Percentiles rank a stretch among this genome's conserved stretches.
phyloP scores from a whole-genome alignment of 2,113 vertebrate genomes.

The Laterallus jamaicensis region DNA sequence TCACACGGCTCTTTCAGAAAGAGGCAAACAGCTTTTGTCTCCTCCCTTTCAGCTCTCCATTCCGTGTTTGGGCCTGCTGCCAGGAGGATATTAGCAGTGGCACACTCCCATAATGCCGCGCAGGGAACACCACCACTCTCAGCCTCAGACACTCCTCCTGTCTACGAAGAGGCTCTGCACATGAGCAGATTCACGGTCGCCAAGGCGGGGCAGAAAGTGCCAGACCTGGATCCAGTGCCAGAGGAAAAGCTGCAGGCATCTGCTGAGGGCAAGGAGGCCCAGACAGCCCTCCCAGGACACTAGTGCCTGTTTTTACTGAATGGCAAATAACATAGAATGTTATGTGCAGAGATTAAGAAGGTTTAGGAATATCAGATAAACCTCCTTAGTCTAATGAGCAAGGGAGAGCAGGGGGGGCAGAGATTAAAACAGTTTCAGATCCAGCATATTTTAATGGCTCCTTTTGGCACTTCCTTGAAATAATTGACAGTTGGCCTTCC shows the following conservation, averaged over 20 bases:
- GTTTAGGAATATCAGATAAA: background rate
- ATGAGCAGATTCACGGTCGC: conserved; percentile 77
- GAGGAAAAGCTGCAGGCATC: conserved; percentile 58
- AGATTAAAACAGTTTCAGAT: background rate
- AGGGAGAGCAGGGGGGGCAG: too few relatives aligned
- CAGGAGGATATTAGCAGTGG: conserved; percentile 74
- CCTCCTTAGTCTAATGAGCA: background rate
- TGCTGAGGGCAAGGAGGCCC: background rate
- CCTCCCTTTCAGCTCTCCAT: conserved; percentile 72
- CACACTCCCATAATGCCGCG: conserved; percentile 59
- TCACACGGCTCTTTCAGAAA: background rate
- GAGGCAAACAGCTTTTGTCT: background rate
- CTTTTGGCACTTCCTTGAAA: background rate
- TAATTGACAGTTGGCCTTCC: background rate
- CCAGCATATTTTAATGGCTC: background rate
- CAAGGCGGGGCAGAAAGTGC: conserved; percentile 59
- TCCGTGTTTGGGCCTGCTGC: conserved; percentile 76
- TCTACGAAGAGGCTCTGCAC: conserved; percentile 77
- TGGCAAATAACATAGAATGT: background rate
- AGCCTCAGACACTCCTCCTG: conserved; percentile 64
- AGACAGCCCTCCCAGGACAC: background rate
- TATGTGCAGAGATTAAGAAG: background rate
- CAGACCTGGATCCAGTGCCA: conserved; percentile 60
- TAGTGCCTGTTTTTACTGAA: background rate
- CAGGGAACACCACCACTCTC: conserved; percentile 12